Evolutionary conservation across 2,888 invertebrate genomes (phyloP).

Genomic region (Polyommatus icarus): DNA sequence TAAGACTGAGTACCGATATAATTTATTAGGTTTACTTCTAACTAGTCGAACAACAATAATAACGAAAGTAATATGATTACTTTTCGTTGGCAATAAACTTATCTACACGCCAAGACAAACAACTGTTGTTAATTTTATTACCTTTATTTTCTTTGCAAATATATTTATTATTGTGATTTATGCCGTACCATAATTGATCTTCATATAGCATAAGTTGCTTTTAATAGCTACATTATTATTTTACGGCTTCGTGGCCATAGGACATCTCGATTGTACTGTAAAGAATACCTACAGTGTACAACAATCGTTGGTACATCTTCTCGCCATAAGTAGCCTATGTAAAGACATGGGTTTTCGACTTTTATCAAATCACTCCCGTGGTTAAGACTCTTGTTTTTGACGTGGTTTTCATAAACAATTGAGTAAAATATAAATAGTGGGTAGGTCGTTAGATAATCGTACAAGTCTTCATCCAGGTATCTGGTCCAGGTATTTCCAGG

Average conservation of each 20-base stretch:
- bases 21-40: constrained; percentile 18
- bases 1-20: constrained; percentile 1
- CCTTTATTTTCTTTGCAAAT: constrained; percentile 3
- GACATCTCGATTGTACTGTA: not conserved
- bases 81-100: constrained; percentile 21
- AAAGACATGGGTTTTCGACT: no score
- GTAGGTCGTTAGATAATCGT: no score
- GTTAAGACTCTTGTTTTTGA: no score
- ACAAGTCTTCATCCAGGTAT: no score
- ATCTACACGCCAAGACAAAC: not conserved
- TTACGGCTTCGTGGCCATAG: not conserved
- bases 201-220: not conserved
- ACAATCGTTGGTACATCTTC: not conserved
- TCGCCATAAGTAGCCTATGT: not conserved
- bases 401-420: no score
- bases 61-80: constrained; percentile 18
- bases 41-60: constrained; percentile 28
- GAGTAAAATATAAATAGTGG: no score
- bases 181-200: not conserved
- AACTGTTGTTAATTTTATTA: constrained; percentile 21
- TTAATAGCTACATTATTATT: not conserved
- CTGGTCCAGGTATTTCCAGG: no score
- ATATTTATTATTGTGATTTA: constrained; percentile 4
- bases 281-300: not conserved
- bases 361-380: no score